phyloP scores from a whole-genome alignment of 2,888 invertebrate genomes.

The Agonopterix alstromeriana region DNA sequence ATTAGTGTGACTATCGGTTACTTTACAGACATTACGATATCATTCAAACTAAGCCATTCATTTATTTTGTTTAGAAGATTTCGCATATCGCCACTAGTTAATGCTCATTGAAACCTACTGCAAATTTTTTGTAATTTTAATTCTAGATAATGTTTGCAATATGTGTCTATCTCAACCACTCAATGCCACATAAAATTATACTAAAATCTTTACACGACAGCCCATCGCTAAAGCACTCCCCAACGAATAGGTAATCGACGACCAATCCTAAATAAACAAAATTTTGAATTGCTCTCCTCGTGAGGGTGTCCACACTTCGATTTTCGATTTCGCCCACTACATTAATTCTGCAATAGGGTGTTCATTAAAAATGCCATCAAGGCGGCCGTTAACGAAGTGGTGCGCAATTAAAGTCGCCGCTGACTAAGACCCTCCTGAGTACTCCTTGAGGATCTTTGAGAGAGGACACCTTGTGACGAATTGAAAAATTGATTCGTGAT shows the following conservation, averaged over 20 bases:
- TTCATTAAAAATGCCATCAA: slow-evolving; percentile 78
- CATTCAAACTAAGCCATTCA: too few relatives aligned
- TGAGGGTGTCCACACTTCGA: slow-evolving; percentile 59
- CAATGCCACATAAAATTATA: neutral
- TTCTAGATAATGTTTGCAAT: too few relatives aligned
- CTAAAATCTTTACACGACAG: slow-evolving; percentile 15
- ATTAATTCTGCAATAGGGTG: slow-evolving; percentile 62
- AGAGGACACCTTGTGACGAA: slow-evolving; percentile 59
- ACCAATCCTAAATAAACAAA: slow-evolving; percentile 71
- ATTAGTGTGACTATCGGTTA: too few relatives aligned
- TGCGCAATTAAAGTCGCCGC: slow-evolving; percentile 66
- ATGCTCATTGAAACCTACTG: too few relatives aligned
- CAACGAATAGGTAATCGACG: slow-evolving; percentile 36
- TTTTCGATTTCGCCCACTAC: slow-evolving; percentile 73
- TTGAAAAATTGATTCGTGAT: slow-evolving; percentile 64
- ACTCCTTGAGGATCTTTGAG: slow-evolving; percentile 49
- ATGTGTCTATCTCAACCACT: too few relatives aligned
- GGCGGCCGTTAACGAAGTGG: slow-evolving; percentile 73
- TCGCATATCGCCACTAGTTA: too few relatives aligned
- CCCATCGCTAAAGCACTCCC: slow-evolving; percentile 7
- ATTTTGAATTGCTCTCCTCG: slow-evolving; percentile 37
- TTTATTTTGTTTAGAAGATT: too few relatives aligned
- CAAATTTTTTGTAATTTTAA: too few relatives aligned
- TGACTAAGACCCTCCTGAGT: slow-evolving; percentile 60
- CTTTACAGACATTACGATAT: too few relatives aligned